Conservation (phyloP, 2,113 vertebrate genomes). For the Xiphophorus hellerii region DNA sequence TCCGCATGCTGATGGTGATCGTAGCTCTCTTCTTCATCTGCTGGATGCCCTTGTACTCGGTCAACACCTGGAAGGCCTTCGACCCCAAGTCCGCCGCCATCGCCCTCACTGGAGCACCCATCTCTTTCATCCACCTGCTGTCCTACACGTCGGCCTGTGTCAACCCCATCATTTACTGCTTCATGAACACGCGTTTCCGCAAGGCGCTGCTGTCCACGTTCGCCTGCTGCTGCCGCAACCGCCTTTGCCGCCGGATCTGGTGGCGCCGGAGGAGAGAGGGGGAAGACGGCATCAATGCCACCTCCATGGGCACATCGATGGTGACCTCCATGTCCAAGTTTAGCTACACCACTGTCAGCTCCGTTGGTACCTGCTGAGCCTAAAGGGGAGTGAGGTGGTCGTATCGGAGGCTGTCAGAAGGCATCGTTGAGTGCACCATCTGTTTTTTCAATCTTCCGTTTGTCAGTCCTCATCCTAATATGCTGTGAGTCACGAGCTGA, state of each 20-base stretch:
- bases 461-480: constrained; percentile 33
- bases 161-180: constrained; percentile 97
- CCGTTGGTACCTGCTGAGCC: constrained; percentile 80
- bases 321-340: constrained; percentile 88
- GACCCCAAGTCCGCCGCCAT: constrained; percentile 77
- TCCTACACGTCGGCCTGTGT: constrained; percentile 89
- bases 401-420: background rate
- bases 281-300: constrained; percentile 71
- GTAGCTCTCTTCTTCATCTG: constrained; percentile 94
- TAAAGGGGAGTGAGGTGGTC: background rate
- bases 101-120: constrained; percentile 86
- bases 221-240: constrained; percentile 75
- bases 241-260: constrained; percentile 49
- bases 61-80: constrained; percentile 94
- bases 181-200: constrained; percentile 96
- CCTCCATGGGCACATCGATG: constrained; percentile 80
- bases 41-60: constrained; percentile 91
- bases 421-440: constrained; percentile 17
- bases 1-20: constrained; percentile 94
- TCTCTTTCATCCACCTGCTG: constrained; percentile 96
- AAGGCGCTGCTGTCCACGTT: constrained; percentile 87
- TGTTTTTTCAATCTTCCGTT: constrained; percentile 16
- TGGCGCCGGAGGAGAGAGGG: constrained; percentile 56
- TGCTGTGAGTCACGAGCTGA: constrained; percentile 42
- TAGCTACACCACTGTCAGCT: constrained; percentile 94